phyloP scores from a whole-genome alignment of 2,797 vertebrate species.

The Antrozous pallidus region DNA sequence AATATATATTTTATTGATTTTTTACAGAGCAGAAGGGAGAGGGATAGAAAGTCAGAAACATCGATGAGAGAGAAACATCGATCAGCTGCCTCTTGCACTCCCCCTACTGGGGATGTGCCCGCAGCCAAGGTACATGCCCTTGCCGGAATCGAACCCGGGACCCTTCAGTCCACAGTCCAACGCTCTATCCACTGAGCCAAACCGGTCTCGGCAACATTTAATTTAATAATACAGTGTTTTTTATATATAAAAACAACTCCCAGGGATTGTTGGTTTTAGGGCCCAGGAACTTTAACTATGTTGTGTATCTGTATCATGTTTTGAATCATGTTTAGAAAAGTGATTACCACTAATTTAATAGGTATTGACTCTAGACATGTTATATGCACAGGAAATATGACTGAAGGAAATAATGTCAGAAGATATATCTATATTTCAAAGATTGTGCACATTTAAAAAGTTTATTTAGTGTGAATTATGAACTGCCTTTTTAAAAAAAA shows the following conservation, averaged over 20 bases:
- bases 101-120: too few species aligned
- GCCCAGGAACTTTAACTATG: background rate
- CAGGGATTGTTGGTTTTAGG: background rate
- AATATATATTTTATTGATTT: too few species aligned
- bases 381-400: background rate
- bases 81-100: too few species aligned
- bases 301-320: background rate
- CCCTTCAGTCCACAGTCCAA: too few species aligned
- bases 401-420: slow-evolving; percentile 6
- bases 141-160: too few species aligned
- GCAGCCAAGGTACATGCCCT: too few species aligned
- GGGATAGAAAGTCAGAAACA: too few species aligned
- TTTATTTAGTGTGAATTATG: slow-evolving; percentile 17
- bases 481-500: background rate
- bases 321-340: slow-evolving; percentile 14
- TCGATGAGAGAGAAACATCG: too few species aligned
- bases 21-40: too few species aligned
- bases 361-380: background rate
- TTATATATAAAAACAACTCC: background rate
- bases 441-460: background rate
- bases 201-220: too few species aligned
- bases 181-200: too few species aligned
- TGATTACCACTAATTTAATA: background rate
- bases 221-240: background rate
- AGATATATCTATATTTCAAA: background rate